These are phyloP conservation scores for Drosophila flavopinicola DNA, from an alignment of 2,888 invertebrate species.

Conservation along the genomic window DNA sequence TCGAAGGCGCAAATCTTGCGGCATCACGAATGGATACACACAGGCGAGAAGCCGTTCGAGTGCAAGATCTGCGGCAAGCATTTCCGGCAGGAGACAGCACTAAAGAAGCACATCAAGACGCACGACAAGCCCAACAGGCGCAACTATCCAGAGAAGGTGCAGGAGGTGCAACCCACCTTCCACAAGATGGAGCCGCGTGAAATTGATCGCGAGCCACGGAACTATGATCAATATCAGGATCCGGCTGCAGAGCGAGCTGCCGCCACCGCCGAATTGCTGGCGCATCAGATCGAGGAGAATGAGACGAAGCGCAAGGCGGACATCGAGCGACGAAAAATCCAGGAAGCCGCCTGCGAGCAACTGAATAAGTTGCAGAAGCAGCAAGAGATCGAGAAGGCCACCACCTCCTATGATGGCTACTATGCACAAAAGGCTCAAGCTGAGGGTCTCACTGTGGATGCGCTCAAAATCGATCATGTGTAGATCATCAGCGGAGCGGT, in stretches of 20 bases:
- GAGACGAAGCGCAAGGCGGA: constrained; percentile 78
- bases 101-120: constrained; percentile 82
- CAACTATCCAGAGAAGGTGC: constrained; percentile 35
- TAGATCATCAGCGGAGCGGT: constrained; percentile 26
- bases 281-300: constrained; percentile 80
- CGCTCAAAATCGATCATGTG: constrained; percentile 73
- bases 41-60: constrained; percentile 83
- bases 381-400: constrained; percentile 73
- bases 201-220: constrained; percentile 63
- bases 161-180: constrained; percentile 56
- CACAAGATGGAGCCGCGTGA: constrained; percentile 62
- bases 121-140: constrained; percentile 77
- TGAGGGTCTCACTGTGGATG: constrained; percentile 64
- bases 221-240: constrained; percentile 74
- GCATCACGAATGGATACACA: constrained; percentile 84
- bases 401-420: constrained; percentile 73
- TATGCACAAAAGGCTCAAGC: constrained; percentile 73
- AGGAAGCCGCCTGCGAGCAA: constrained; percentile 79
- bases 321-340: constrained; percentile 76
- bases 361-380: constrained; percentile 71
- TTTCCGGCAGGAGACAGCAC: constrained; percentile 82
- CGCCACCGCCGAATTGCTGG: constrained; percentile 79
- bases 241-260: constrained; percentile 72
- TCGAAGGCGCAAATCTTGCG: constrained; percentile 83
- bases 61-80: constrained; percentile 81